Conservation (phyloP, 2,797 vertebrate genomes). For the Nyctibius grandis region DNA sequence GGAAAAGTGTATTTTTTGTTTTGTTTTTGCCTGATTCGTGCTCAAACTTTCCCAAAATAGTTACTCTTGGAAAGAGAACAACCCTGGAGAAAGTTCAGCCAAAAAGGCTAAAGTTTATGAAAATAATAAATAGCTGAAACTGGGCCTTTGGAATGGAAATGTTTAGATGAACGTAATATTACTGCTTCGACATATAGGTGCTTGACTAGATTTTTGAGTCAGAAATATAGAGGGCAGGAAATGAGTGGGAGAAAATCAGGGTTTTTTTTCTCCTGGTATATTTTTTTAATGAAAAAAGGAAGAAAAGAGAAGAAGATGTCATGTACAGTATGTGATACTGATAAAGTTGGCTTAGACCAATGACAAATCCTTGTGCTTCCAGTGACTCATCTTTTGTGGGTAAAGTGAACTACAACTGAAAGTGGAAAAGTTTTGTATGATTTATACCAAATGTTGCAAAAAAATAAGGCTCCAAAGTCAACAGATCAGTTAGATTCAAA, state of each 20-base stretch:
- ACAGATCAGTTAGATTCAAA: not conserved
- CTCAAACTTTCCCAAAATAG: constrained; percentile 51
- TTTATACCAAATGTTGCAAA: not conserved
- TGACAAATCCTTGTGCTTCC: not conserved
- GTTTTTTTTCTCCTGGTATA: not conserved
- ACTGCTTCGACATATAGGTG: not conserved
- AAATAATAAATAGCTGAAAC: constrained; percentile 51
- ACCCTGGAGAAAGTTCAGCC: constrained; percentile 36
- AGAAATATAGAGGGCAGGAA: not conserved
- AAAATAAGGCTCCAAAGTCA: not conserved
- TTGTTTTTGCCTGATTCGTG: not conserved
- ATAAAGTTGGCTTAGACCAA: not conserved
- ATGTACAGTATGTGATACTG: not conserved
- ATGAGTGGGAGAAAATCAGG: constrained; percentile 1
- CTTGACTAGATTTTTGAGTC: not conserved
- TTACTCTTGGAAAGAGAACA: constrained; percentile 40
- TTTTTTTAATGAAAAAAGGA: constrained; percentile 14
- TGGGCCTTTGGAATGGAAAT: constrained; percentile 51
- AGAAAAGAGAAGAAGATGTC: constrained; percentile 2
- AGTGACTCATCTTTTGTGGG: constrained; percentile 1
- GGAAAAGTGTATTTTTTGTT: constrained; percentile 16
- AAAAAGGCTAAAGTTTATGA: constrained; percentile 61
- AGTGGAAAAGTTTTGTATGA: not conserved
- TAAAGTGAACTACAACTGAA: not conserved
- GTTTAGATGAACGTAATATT: constrained; percentile 25